Conservation (phyloP, 2,797 vertebrate genomes). For the Dendrocincla fuliginosa region DNA sequence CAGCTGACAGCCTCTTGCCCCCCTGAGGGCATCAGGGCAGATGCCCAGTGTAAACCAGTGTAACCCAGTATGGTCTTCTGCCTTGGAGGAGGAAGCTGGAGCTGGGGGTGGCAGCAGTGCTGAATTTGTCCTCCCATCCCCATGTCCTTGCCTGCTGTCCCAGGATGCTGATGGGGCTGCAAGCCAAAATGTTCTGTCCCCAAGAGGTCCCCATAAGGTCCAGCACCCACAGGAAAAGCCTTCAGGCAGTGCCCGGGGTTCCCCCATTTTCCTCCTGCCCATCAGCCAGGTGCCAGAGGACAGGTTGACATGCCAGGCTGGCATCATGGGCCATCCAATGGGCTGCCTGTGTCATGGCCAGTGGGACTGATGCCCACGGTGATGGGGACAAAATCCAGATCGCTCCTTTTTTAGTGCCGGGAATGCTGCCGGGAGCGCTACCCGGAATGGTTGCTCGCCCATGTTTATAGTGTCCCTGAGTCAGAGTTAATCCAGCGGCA, state of each 20-base stretch:
- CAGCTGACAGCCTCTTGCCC: neutral
- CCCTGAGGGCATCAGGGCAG: fast-evolving
- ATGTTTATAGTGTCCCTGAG: slow-evolving; percentile 33
- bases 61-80: neutral
- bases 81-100: neutral
- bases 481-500: neutral
- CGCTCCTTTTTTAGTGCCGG: slow-evolving; percentile 43
- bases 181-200: neutral
- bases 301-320: fast-evolving
- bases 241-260: neutral
- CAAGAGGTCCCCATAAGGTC: neutral
- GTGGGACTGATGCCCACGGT: fast-evolving
- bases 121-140: neutral
- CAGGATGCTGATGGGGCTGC: fast-evolving
- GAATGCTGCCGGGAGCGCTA: neutral
- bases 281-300: neutral
- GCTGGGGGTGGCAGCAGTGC: neutral
- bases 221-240: fast-evolving
- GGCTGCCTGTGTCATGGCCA: neutral
- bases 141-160: neutral
- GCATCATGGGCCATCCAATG: fast-evolving
- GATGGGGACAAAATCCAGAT: slow-evolving; percentile 9
- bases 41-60: neutral
- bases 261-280: neutral
- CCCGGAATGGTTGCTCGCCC: neutral